phyloP scores from a whole-genome alignment of 2,113 vertebrate genomes.

The Paedocypris sp. region DNA sequence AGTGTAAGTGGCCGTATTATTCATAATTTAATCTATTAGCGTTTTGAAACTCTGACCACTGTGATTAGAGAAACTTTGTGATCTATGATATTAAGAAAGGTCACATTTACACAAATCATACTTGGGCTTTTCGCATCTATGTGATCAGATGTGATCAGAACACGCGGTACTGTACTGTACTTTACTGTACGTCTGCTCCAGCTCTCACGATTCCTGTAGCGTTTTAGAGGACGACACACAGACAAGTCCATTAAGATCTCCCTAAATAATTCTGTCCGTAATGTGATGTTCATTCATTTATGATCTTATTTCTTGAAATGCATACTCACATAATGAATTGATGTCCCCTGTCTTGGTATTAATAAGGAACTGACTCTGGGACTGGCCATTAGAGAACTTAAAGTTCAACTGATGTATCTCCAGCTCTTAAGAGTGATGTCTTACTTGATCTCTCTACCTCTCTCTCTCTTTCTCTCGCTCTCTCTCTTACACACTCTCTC shows the following conservation, averaged over 20 bases:
- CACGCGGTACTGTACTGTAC: too few species aligned
- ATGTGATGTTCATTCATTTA: not conserved
- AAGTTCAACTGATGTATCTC: conserved; percentile 45
- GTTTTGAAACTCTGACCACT: too few species aligned
- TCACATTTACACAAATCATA: too few species aligned
- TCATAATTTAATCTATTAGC: too few species aligned
- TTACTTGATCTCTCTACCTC: too few species aligned
- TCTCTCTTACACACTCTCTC: too few species aligned
- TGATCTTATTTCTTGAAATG: not conserved
- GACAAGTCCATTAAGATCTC: conserved; percentile 2
- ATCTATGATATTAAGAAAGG: too few species aligned
- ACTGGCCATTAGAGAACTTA: not conserved
- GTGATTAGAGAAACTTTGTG: too few species aligned
- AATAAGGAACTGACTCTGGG: not conserved
- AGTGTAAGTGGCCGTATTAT: too few species aligned
- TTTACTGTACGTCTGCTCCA: not conserved
- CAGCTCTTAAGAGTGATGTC: conserved; percentile 50
- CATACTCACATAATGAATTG: not conserved
- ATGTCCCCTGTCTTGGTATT: not conserved
- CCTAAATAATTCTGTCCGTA: not conserved
- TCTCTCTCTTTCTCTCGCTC: too few species aligned
- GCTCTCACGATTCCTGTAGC: not conserved
- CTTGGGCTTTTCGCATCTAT: too few species aligned
- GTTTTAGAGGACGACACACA: conserved; percentile 1
- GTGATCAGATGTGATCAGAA: too few species aligned